phyloP scores from a whole-genome alignment of 2,113 vertebrate genomes.

The Sardina pilchardus region DNA sequence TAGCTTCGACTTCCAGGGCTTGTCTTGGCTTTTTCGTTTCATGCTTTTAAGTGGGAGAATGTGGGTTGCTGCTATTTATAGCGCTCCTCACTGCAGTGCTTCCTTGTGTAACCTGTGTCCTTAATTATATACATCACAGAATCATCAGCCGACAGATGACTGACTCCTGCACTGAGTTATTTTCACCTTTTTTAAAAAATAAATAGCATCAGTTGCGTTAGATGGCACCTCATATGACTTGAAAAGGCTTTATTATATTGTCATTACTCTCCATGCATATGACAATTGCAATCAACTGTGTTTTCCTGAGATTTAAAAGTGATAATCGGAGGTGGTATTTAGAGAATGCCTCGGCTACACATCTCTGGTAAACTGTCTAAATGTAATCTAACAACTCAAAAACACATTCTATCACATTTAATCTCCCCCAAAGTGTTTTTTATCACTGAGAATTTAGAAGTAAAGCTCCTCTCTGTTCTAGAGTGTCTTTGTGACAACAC shows the following conservation, averaged over 20 bases:
- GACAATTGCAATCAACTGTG: not conserved
- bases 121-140: not conserved
- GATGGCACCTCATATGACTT: not conserved
- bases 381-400: not conserved
- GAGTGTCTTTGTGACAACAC: not conserved
- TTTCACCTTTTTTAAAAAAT: not conserved
- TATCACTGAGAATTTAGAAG: not conserved
- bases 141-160: not conserved
- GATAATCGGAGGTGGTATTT: not conserved
- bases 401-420: not conserved
- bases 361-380: not conserved
- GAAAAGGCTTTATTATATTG: not conserved
- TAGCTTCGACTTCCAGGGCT: not conserved
- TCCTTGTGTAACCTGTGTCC: not conserved
- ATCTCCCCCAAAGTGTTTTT: not conserved
- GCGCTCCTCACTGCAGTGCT: not conserved
- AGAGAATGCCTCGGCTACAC: not conserved
- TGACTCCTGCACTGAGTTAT: not conserved
- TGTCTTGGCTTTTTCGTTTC: not conserved
- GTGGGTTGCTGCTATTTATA: not conserved
- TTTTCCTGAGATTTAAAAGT: not conserved
- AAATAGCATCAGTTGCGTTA: not conserved
- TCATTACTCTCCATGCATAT: not conserved
- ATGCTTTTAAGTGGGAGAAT: constrained; percentile 10
- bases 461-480: not conserved